Evolutionary conservation across 2,888 invertebrate species (phyloP).

Genomic region (Epsilonema sp.): DNA sequence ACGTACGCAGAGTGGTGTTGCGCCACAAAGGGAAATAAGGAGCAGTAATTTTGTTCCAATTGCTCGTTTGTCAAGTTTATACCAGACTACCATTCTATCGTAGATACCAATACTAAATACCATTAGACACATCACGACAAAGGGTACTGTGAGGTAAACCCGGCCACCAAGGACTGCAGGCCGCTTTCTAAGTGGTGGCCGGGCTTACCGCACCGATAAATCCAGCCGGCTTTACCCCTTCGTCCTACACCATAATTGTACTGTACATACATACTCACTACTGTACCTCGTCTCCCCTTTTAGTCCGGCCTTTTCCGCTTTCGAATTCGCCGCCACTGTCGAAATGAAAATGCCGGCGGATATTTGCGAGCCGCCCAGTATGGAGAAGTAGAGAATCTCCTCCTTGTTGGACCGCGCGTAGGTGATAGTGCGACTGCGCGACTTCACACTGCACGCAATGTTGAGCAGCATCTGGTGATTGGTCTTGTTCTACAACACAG

Average conservation of each 20-base stretch:
- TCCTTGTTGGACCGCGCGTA: constrained; percentile 76
- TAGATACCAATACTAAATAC: too few relatives aligned
- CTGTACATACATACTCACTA: neutral
- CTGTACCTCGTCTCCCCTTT: constrained; percentile 71
- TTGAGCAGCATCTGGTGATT: constrained; percentile 55
- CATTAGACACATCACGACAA: too few relatives aligned
- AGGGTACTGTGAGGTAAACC: too few relatives aligned
- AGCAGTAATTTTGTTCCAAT: too few relatives aligned
- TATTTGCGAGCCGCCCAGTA: constrained; percentile 34
- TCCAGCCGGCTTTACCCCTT: too few relatives aligned
- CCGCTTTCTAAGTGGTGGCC: neutral
- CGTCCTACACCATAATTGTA: too few relatives aligned
- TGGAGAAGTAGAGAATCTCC: constrained; percentile 64
- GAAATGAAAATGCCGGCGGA: constrained; percentile 90
- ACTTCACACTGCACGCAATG: constrained; percentile 92
- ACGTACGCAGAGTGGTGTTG: too few relatives aligned
- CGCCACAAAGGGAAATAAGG: too few relatives aligned
- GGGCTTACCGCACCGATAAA: too few relatives aligned
- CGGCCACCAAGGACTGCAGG: neutral
- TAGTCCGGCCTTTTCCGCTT: constrained; percentile 82
- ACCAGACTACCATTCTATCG: too few relatives aligned
- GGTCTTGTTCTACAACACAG: constrained; percentile 52
- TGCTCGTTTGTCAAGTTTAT: too few relatives aligned
- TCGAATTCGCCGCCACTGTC: constrained; percentile 74
- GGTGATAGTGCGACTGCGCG: constrained; percentile 69